Base-by-base conservation (phyloP, 2,113 vertebrate genomes). In the Psettodes erumei region DNA sequence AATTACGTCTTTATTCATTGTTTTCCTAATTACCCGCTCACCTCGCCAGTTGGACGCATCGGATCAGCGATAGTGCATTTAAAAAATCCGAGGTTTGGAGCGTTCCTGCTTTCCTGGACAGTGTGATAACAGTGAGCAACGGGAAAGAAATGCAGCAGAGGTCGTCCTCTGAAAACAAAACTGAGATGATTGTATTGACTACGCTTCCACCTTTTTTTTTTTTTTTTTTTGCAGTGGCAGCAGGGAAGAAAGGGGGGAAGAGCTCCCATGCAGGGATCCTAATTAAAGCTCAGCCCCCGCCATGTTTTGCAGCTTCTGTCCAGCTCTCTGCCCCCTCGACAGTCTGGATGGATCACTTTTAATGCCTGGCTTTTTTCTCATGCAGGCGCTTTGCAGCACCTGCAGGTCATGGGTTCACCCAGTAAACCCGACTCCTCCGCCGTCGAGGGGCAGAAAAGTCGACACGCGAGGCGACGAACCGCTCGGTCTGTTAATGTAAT, bases 401-500 rank as follows among this genome's bases (percentile, higher is more conserved):
- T 74, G 35, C 55, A 69, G 60, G 50, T 51, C 55, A 13, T 13
- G 27, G 55, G 59, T 54, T 77, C 15, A 38, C 32, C 25, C 61
- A 73, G 54, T 70, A 71, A 76, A 66, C 25, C 23, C 35, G 33
- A 79, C 21, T 66, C 59, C 30, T 74, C 53, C 1, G 9, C 58
- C 62, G 69, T 48, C 8, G 28, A 73, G 75, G 60, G 81, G 71
- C 81, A 88, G 74, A 83, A n/a, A n/a, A n/a, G 65, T 74, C 75
- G 66, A 33, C 50, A 27, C 68, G 77, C 18, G 48, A 70, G 35
- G 64, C 38, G 30, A 62, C 45, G 40, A 35, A 55, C 83, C 71
- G 60, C 65, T 84, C 77, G 43, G 32, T 77, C 60, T 86, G 87
- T 88, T 90, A 82, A 90, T 86, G 58, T 78, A 85, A 88, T 84